Conservation (phyloP, 1,140 invertebrate species). For the Aphelinus certus region DNA sequence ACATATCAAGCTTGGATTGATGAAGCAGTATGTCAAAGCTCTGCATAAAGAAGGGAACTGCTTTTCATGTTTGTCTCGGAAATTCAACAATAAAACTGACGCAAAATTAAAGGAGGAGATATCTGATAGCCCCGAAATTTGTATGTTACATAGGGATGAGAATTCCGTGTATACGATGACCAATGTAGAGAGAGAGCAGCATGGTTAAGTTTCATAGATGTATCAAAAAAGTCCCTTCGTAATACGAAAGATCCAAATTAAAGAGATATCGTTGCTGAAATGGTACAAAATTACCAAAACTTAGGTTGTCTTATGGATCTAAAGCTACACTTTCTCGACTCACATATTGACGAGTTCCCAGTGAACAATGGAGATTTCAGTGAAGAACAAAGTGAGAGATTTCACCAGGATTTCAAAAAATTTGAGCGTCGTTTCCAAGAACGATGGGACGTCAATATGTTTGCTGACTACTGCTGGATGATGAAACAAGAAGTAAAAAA, state of each 20-base stretch:
- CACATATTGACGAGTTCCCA: slow-evolving; percentile 27
- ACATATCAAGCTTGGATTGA: too few relatives aligned
- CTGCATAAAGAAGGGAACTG: slow-evolving; percentile 20
- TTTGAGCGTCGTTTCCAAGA: slow-evolving; percentile 50
- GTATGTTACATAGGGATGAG: slow-evolving; percentile 23
- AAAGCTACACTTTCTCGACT: slow-evolving; percentile 16
- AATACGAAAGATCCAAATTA: slow-evolving; percentile 41
- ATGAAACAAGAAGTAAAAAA: too few relatives aligned
- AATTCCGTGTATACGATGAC: slow-evolving; percentile 15
- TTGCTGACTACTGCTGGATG: too few relatives aligned
- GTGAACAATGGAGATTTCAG: slow-evolving; percentile 43
- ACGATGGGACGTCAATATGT: too few relatives aligned
- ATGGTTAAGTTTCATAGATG: slow-evolving; percentile 19
- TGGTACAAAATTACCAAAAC: slow-evolving; percentile 38
- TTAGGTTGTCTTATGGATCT: slow-evolving; percentile 28
- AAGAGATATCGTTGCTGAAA: slow-evolving; percentile 38
- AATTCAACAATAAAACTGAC: slow-evolving; percentile 19
- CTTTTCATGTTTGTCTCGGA: slow-evolving; percentile 6
- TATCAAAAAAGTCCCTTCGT: slow-evolving; percentile 22
- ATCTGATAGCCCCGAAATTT: slow-evolving; percentile 31
- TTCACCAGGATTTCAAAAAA: slow-evolving; percentile 49
- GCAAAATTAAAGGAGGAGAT: background rate
- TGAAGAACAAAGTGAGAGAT: slow-evolving; percentile 49
- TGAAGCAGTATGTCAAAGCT: slow-evolving; percentile 8
- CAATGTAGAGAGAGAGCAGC: slow-evolving; percentile 20